Evolutionary conservation across 1,140 invertebrate genomes (phyloP), one percentile per base, ranked within the genome.

Genomic region (Pectinophora gossypiella): DNA sequence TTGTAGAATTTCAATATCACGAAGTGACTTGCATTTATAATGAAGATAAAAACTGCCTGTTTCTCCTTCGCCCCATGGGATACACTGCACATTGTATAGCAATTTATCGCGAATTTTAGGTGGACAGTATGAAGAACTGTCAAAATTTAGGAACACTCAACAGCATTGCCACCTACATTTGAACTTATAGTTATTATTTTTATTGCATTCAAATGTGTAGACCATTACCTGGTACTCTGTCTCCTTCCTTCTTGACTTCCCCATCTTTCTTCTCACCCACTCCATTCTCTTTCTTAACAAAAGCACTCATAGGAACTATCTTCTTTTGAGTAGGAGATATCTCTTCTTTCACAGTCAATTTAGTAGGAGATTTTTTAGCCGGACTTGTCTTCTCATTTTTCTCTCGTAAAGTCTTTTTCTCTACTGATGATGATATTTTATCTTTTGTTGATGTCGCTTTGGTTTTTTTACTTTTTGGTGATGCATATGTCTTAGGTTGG

Each of bases 381-480:
- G 35, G 19, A 45, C 50, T 66, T 23, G 53, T 62, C 64, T 61
- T 36, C 20, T 56, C 48, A 12, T 19, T 49, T 49, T 50, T 57
- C 42, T 1, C 9, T 1, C 38, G n/a, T n/a, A n/a, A n/a, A n/a
- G n/a, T n/a, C n/a, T n/a, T n/a, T n/a, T n/a, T n/a, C n/a, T n/a
- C n/a, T n/a, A 43, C 36, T 18, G 45, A 21, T 1, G 27, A 32
- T 21, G 45, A 35, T 48, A 19, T 16, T 27, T 61, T 48, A 43
- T 43, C 16, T 50, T 68, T 58, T 32, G 9, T 7, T 12, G 2
- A 7, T 12, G 27, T 12, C 1, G 15, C 21, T 56, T 69, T 73
- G 12, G 56, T 23, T 54, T 76, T 77, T 18, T 72, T 79, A 22
- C 38, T 70, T 48, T 76, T 77, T 1, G 50, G 42, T 36, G 42